Percentiles rank a stretch among this genome's conserved stretches.
These are phyloP conservation scores for Drosophila leontia DNA, from an alignment of 1,140 invertebrate species.

Conservation along the genomic window DNA sequence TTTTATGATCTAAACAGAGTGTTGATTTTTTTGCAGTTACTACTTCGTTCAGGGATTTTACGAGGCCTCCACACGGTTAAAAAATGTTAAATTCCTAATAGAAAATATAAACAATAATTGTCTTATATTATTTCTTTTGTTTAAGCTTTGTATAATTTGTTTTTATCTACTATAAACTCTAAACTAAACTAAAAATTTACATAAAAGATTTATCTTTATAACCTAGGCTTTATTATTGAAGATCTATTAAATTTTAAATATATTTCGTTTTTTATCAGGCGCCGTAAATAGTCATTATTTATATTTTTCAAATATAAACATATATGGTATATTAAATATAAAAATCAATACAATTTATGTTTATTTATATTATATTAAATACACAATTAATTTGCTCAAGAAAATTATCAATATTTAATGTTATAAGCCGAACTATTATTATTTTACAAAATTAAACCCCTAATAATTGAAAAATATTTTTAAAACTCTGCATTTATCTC, in stretches of 20 bases:
- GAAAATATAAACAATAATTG: background rate
- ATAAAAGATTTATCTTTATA: no score
- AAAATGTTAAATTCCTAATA: background rate
- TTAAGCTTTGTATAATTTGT: background rate
- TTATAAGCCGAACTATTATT: no score
- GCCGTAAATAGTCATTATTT: no score
- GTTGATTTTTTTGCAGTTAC: background rate
- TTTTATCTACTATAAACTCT: background rate
- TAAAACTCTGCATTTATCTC: background rate
- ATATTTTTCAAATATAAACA: no score
- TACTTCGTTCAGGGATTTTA: background rate
- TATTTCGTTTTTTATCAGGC: no score
- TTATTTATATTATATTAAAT: no score
- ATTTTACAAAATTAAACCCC: no score
- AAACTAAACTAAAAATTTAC: no score
- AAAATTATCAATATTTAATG: no score
- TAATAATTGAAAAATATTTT: background rate
- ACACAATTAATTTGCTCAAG: no score
- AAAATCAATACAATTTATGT: no score
- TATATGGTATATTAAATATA: no score
- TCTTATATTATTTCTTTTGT: background rate
- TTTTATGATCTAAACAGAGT: background rate
- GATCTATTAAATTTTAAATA: background rate
- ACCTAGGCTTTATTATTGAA: background rate
- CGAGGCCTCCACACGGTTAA: background rate